Evolutionary conservation across 2,888 invertebrate species (phyloP).

Genomic region (Liopterus haemorrhoidalis): DNA sequence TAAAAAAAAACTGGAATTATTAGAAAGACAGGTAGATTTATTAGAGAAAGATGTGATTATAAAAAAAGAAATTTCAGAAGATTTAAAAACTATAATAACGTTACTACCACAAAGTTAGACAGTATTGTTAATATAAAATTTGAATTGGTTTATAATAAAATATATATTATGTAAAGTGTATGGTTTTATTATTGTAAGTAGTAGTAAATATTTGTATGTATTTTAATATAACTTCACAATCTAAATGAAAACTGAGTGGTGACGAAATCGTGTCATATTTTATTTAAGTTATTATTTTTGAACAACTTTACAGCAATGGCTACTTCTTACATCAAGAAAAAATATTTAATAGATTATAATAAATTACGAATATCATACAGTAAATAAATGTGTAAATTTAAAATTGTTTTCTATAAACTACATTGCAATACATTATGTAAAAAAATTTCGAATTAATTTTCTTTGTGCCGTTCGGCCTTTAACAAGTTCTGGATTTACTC

Average conservation of each 20-base stretch:
- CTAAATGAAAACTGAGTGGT: no score
- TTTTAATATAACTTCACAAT: no score
- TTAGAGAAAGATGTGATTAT: not conserved
- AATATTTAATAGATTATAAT: no score
- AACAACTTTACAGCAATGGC: not conserved
- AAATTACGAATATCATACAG: no score
- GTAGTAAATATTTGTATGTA: no score
- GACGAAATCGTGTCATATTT: no score
- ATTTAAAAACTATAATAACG: not conserved
- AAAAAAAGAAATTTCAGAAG: not conserved
- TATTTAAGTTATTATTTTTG: no score
- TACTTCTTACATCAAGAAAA: not conserved
- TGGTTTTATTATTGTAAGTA: no score
- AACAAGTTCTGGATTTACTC: slow-evolving; percentile 15
- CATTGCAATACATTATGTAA: slow-evolving; percentile 2
- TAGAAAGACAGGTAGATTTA: not conserved
- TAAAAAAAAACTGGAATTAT: slow-evolving; percentile 5
- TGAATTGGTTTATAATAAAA: no score
- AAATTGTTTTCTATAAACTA: not conserved
- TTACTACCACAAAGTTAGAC: not conserved
- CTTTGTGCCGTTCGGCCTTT: slow-evolving; percentile 6
- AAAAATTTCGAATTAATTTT: slow-evolving; percentile 8
- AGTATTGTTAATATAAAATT: not conserved
- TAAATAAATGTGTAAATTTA: no score
- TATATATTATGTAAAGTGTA: no score